Base-by-base conservation (phyloP, 2,888 invertebrate genomes). In the Drosophila fulvimacula region DNA sequence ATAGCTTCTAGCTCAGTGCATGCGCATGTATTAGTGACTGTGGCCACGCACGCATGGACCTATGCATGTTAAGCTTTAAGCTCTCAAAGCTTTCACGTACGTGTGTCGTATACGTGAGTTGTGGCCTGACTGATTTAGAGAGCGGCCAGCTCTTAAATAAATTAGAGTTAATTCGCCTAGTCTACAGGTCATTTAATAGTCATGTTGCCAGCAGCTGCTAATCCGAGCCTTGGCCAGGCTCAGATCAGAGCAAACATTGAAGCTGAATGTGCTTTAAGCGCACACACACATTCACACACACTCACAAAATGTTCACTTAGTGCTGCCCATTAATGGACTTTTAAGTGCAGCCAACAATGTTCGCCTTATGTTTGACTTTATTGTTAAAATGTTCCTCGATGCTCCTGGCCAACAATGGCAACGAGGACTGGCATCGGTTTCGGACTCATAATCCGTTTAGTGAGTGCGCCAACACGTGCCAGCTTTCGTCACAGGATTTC, bases 311-410 rank as follows among this genome's bases (percentile, higher is more conserved):
- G 89, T 86, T 74, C 84, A 80, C 87, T 88, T 88, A 83, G 80
- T 86, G 83, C 89, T 78, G 51, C 51, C 76, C 87, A 86, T 88
- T 83, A 83, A 83, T 88, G 89, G 83, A 88, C 84, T 88, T 86
- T 83, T 83, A 83, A 88, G 89, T 87, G 89, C 84, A 66, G 58
- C 81, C 83, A 86, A 77, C 87, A 82, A 73, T 72, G 77, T 74
- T 76, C 66, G 49, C 67, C 69, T 64, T 74, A 44, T 84, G 81
- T 84, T 78, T 86, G 86, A 85, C 89, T 79, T 87, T 72, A 67
- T 82, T 82, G 80, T 80, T 74, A 56, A 68, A 81, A 71, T 72
- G 75, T 62, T 88, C 88, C 73, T 88, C 66, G 73, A 82, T 69
- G 75, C 61, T 62, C 42, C 68, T 64, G 63, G 34, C 34, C 9